These are phyloP conservation scores for Omphaloscelis lunosa DNA, from an alignment of 2,888 invertebrate species.

Conservation along the genomic window DNA sequence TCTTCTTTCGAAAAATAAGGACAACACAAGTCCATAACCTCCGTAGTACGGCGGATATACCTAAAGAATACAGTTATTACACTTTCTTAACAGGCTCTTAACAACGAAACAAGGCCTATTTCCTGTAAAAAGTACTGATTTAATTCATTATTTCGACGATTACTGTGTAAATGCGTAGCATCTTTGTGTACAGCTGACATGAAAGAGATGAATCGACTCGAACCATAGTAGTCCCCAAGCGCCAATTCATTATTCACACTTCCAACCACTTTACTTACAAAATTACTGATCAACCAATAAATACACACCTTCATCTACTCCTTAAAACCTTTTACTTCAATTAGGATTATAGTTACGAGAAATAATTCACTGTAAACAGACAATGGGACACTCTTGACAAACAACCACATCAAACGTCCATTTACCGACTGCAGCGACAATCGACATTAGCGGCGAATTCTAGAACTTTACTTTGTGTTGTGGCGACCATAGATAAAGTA, in stretches of 20 bases:
- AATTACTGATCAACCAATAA: slow-evolving; percentile 68
- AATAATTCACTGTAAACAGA: slow-evolving; percentile 92
- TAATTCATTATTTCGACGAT: slow-evolving; percentile 86
- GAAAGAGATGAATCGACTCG: slow-evolving; percentile 85
- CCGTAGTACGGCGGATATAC: slow-evolving; percentile 84
- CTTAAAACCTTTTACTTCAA: slow-evolving; percentile 88
- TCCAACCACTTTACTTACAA: slow-evolving; percentile 58
- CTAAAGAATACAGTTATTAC: slow-evolving; percentile 82
- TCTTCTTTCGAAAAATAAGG: slow-evolving; percentile 85
- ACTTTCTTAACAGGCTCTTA: slow-evolving; percentile 69
- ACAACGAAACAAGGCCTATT: slow-evolving; percentile 70
- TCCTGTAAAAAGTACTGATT: slow-evolving; percentile 78
- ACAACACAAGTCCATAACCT: slow-evolving; percentile 89
- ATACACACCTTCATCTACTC: slow-evolving; percentile 92
- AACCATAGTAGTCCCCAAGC: slow-evolving; percentile 84
- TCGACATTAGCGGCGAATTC: slow-evolving; percentile 81
- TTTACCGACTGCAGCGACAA: slow-evolving; percentile 92
- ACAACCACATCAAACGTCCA: slow-evolving; percentile 92
- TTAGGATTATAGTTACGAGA: slow-evolving; percentile 86
- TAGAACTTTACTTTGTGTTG: slow-evolving; percentile 80
- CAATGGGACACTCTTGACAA: slow-evolving; percentile 92
- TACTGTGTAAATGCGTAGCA: slow-evolving; percentile 87
- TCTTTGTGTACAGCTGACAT: slow-evolving; percentile 90
- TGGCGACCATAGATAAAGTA: slow-evolving; percentile 79
- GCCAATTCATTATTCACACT: slow-evolving; percentile 79